A percentile compares a stretch with the other conserved stretches of the same genome.
These are phyloP conservation scores for Sciurus vulgaris DNA, from an alignment of 2,797 vertebrate species.

Conservation along the genomic window DNA sequence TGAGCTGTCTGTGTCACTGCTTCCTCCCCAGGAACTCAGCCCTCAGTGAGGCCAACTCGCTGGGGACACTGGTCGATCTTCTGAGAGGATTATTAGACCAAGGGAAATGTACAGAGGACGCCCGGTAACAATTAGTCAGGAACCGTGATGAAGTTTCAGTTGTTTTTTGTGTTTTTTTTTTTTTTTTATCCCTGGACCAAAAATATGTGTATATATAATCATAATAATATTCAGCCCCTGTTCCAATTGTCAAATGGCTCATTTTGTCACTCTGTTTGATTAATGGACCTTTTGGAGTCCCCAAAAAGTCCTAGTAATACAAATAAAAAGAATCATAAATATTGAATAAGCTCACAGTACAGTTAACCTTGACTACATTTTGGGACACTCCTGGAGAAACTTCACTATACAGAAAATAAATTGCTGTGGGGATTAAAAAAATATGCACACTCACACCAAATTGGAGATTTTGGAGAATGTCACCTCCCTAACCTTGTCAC, in stretches of 20 bases:
- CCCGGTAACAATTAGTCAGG: constrained; percentile 96
- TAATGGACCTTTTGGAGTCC: constrained; percentile 94
- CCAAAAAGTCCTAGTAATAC: constrained; percentile 88
- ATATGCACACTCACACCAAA: constrained; percentile 72
- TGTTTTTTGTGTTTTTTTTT: constrained; percentile 88
- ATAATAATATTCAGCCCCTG: constrained; percentile 78
- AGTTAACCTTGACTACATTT: constrained; percentile 91
- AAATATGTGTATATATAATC: neutral
- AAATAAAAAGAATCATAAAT: constrained; percentile 91
- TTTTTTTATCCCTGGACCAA: constrained; percentile 84
- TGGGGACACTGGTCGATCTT: constrained; percentile 92
- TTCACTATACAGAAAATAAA: constrained; percentile 89
- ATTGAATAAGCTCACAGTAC: constrained; percentile 90
- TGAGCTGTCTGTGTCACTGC: constrained; percentile 93
- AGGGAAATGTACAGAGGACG: constrained; percentile 95
- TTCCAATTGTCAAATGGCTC: constrained; percentile 91
- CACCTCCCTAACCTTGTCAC: constrained; percentile 94
- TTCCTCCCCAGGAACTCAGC: constrained; percentile 88
- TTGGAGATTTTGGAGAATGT: constrained; percentile 92
- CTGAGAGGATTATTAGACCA: constrained; percentile 95
- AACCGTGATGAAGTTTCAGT: constrained; percentile 95
- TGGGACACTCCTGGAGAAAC: constrained; percentile 88
- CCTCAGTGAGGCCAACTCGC: constrained; percentile 94
- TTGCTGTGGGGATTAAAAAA: constrained; percentile 87
- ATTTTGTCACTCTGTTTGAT: constrained; percentile 96